Percentiles rank a stretch among this genome's conserved stretches.
Evolutionary conservation across 2,113 vertebrate species (phyloP).

Genomic region (Ciconia stormi): DNA sequence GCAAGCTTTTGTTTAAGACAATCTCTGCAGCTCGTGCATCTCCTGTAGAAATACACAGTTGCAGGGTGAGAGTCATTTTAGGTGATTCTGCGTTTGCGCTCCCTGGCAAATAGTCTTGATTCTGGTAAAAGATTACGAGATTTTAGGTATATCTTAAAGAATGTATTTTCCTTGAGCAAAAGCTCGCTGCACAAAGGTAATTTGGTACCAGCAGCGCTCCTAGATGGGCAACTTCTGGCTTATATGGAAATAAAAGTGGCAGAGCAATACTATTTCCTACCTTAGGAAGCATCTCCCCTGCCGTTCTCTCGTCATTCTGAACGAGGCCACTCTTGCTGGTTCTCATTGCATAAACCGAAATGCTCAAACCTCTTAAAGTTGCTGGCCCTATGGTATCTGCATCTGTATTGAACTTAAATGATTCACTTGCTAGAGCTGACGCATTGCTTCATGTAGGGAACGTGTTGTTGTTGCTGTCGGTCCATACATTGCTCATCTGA

Average conservation of each 20-base stretch:
- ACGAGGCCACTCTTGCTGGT: neutral
- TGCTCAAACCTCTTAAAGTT: neutral
- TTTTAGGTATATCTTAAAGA: neutral
- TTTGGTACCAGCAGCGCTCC: neutral
- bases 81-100: neutral
- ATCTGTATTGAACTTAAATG: neutral
- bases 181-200: neutral
- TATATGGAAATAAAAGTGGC: neutral
- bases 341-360: neutral
- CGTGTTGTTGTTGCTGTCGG: fast-evolving
- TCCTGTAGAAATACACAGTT: neutral
- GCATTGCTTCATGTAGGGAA: neutral
- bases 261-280: neutral
- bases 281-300: neutral
- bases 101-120: neutral
- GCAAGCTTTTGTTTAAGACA: neutral
- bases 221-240: neutral
- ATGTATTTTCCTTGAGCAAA: neutral
- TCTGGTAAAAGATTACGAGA: neutral
- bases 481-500: neutral
- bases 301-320: neutral
- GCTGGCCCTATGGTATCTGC: neutral
- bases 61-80: neutral
- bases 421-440: neutral
- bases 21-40: neutral